Evolutionary conservation across 1,140 invertebrate genomes (phyloP).

Genomic region (Tribolium castaneum): DNA sequence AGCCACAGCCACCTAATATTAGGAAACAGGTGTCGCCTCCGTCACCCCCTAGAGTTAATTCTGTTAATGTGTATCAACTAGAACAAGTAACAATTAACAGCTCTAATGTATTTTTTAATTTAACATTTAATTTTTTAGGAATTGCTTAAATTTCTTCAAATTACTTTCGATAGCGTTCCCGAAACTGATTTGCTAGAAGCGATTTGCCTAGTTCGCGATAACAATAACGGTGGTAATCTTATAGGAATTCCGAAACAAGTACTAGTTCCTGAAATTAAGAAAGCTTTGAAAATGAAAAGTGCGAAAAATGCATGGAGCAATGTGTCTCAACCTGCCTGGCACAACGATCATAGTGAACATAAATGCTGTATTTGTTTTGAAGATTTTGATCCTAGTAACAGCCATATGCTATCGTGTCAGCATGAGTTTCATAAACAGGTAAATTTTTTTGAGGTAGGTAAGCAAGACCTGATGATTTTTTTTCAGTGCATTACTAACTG

Average conservation of each 20-base stretch:
- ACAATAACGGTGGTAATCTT: not conserved
- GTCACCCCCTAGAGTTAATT: not conserved
- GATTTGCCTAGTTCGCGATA: not conserved
- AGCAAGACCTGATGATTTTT: not conserved
- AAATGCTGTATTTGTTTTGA: constrained; percentile 21
- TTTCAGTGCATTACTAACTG: constrained; percentile 15
- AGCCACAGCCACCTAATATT: not conserved
- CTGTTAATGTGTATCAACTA: not conserved
- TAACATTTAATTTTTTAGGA: not conserved
- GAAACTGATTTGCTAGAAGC: not conserved
- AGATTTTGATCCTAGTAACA: not conserved
- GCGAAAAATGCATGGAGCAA: not conserved
- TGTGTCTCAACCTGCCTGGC: not conserved
- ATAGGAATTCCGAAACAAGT: not conserved
- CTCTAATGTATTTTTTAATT: not conserved
- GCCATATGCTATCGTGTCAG: not conserved
- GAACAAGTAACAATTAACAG: not conserved
- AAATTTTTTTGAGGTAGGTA: not conserved
- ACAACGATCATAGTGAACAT: not conserved
- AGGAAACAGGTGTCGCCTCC: not conserved
- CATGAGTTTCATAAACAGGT: constrained; percentile 20
- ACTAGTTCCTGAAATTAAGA: not conserved
- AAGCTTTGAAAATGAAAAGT: not conserved
- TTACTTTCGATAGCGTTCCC: not conserved
- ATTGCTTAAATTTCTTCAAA: constrained; percentile 9